Base-by-base conservation (phyloP, 2,113 vertebrate genomes). In the Peromyscus californicus region DNA sequence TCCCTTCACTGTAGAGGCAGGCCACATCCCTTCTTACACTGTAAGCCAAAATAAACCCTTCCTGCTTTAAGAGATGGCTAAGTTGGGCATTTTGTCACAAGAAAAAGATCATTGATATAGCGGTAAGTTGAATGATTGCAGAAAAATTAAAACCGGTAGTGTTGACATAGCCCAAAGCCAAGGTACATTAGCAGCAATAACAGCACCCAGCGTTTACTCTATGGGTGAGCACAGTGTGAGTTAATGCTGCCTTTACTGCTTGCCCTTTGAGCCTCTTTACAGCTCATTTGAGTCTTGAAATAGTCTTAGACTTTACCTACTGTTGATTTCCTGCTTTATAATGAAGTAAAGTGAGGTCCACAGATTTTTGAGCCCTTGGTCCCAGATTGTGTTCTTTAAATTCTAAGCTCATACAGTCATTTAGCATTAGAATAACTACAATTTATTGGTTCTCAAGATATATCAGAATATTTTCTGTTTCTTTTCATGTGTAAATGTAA, bases 141-240 rank as follows among this genome's bases (percentile, higher is more conserved):
- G 45, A 24, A 82, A 48, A 72, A 26, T 16, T 19, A 72, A 80
- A 93, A 90, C 45, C 16, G 72, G 31, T 36, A 36, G 17, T 51
- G n/a, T 65, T 26, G 8, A 42, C 24, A 7, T 10, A 45, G 17
- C 59, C 29, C 17, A 3, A 22, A 48, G 51, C 24, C 5, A 15
- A 31, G 21, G 13, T 10, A 17, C 61, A 15, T 10, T n/a, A 39
- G 33, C 9, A 45, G 16, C 13, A 22, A 0, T 1, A 16, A 48
- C 1, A 26, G 13, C 12, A 2, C 7, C 7, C n/a, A 75, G 26
- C 22, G 4, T 4, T 36, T 2, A 9, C 65, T 22, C 16, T 33
- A 0, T 24, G 39, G 48, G 36, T 57, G 36, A 51, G 8, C 39
- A 51, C 6, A 19, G 8, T n/a, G 1, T 7, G 1, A 5, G 11